Conservation (phyloP, 2,797 vertebrate species). For the Eulemur rubriventer region DNA sequence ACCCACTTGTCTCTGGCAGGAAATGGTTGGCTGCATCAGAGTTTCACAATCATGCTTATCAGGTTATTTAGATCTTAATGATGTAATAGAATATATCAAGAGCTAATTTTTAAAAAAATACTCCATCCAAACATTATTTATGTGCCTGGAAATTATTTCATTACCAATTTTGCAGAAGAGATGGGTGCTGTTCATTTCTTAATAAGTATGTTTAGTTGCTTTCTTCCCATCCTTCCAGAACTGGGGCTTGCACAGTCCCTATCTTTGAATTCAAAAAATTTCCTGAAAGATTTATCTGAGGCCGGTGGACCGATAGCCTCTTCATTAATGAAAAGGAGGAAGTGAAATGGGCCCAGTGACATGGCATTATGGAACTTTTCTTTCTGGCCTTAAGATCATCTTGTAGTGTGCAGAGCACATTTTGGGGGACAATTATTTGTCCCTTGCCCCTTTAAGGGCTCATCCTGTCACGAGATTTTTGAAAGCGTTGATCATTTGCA, state of each 20-base stretch:
- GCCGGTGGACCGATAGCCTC: neutral
- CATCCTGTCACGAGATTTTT: neutral
- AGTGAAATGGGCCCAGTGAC: neutral
- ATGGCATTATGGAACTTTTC: neutral
- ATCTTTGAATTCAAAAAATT: neutral
- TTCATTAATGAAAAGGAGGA: neutral
- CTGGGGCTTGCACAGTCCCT: neutral
- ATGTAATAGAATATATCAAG: neutral
- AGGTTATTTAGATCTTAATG: neutral
- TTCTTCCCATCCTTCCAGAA: neutral
- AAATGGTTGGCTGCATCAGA: neutral
- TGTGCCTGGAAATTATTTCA: neutral
- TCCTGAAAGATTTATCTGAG: neutral
- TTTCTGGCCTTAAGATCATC: neutral
- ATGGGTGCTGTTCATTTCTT: neutral
- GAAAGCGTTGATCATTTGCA: constrained; percentile 48
- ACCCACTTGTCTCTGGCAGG: neutral
- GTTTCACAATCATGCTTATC: neutral
- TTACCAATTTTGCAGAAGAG: neutral
- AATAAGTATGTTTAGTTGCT: neutral
- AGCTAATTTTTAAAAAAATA: neutral
- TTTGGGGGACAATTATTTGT: neutral
- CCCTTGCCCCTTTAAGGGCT: constrained; percentile 8
- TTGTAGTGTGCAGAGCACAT: neutral
- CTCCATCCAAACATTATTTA: neutral